phyloP scores from a whole-genome alignment of 2,888 invertebrate species.

The Petrolisthes cinctipes region DNA sequence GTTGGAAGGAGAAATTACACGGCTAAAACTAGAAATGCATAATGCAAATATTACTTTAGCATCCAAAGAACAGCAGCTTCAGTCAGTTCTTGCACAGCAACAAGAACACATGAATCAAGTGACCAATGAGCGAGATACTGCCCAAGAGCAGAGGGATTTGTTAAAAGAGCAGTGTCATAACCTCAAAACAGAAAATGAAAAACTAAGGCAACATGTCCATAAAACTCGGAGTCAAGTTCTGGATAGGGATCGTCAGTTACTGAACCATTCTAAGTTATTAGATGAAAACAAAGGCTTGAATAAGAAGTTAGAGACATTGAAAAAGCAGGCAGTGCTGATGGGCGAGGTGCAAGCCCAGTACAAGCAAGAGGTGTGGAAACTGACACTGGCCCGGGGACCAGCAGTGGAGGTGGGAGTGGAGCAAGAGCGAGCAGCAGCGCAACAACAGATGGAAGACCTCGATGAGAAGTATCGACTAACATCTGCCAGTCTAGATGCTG shows the following conservation, averaged over 20 bases:
- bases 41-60: slow-evolving; percentile 24
- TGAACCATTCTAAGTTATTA: slow-evolving; percentile 25
- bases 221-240: slow-evolving; percentile 32
- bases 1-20: slow-evolving; percentile 42
- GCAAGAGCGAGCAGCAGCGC: slow-evolving; percentile 31
- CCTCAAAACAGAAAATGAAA: slow-evolving; percentile 38
- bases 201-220: slow-evolving; percentile 29
- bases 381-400: slow-evolving; percentile 20
- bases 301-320: slow-evolving; percentile 37
- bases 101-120: slow-evolving; percentile 36
- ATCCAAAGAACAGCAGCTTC: slow-evolving; percentile 54
- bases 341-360: slow-evolving; percentile 52
- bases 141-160: slow-evolving; percentile 39
- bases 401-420: slow-evolving; percentile 10
- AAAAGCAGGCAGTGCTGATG: slow-evolving; percentile 46
- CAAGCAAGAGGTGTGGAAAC: slow-evolving; percentile 38
- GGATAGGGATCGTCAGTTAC: slow-evolving; percentile 49
- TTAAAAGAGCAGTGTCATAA: slow-evolving; percentile 32
- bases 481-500: slow-evolving; percentile 37
- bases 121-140: slow-evolving; percentile 27
- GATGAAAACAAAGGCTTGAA: slow-evolving; percentile 39
- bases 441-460: slow-evolving; percentile 39
- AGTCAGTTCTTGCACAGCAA: slow-evolving; percentile 32
- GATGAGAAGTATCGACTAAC: slow-evolving; percentile 32
- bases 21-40: slow-evolving; percentile 40